Evolutionary conservation across 37 sponge, comb jelly and placozoan species (phyloP).

Genomic region (Agelas oroides): DNA sequence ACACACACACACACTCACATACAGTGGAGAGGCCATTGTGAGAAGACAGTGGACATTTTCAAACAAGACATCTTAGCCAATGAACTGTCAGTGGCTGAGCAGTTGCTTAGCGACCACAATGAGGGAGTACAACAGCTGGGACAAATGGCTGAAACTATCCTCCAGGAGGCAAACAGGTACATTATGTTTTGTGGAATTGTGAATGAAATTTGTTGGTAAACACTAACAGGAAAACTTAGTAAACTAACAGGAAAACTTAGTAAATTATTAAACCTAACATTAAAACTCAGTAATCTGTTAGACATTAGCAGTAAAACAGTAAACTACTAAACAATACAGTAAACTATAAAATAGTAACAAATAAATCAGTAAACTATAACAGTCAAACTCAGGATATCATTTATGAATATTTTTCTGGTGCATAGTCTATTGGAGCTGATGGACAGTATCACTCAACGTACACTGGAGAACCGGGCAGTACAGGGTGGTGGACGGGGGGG

Average conservation of each 20-base stretch:
- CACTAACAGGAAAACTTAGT: no score
- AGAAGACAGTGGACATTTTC: not conserved
- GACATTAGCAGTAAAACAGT: no score
- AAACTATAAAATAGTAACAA: no score
- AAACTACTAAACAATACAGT: no score
- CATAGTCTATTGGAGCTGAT: constrained; percentile 26
- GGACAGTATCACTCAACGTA: not conserved
- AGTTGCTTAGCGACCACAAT: constrained; percentile 7
- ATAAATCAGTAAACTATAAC: no score
- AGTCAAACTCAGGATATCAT: no score
- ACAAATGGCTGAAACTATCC: constrained; percentile 1
- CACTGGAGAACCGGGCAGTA: not conserved
- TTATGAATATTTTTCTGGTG: no score
- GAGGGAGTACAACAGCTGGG: constrained; percentile 22
- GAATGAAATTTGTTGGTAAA: no score
- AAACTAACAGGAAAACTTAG: no score
- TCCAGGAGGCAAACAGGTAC: constrained; percentile 2
- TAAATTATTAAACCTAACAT: no score
- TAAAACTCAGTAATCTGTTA: no score
- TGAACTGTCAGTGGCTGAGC: constrained; percentile 8
- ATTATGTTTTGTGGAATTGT: not conserved
- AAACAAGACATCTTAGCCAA: constrained; percentile 18
- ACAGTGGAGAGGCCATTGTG: constrained; percentile 39
- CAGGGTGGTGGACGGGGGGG: not conserved
- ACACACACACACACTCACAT: no score